Conservation (phyloP, 2,888 invertebrate genomes). For the Tillus elongatus region DNA sequence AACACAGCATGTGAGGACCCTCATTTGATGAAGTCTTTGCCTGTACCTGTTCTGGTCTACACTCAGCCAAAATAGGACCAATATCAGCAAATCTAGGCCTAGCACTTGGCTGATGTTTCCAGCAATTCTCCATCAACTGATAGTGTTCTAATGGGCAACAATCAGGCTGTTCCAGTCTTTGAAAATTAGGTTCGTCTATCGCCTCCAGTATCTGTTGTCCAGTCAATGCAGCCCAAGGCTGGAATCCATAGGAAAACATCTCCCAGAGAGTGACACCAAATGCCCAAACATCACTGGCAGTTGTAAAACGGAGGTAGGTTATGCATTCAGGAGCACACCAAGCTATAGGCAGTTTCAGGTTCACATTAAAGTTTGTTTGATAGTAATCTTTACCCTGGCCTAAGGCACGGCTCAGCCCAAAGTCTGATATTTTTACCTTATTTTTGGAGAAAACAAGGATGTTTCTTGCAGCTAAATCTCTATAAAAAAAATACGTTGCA, state of each 20-base stretch:
- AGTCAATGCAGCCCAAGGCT: conserved; percentile 94
- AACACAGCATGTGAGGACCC: conserved; percentile 62
- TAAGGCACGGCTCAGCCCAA: conserved; percentile 88
- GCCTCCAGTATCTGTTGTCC: conserved; percentile 86
- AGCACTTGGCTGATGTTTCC: conserved; percentile 84
- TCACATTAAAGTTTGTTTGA: conserved; percentile 95
- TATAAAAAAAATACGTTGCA: conserved; percentile 39
- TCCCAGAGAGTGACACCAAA: conserved; percentile 98
- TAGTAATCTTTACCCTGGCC: conserved; percentile 99
- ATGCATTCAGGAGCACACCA: conserved; percentile 99
- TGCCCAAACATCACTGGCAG: conserved; percentile 96
- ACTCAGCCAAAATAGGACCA: conserved; percentile 65
- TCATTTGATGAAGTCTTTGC: conserved; percentile 51
- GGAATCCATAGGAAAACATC: conserved; percentile 97
- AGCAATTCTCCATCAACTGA: conserved; percentile 87
- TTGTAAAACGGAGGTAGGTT: conserved; percentile 89
- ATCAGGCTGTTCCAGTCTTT: conserved; percentile 86
- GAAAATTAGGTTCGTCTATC: conserved; percentile 86
- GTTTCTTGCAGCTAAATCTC: conserved; percentile 95
- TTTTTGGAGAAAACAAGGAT: conserved; percentile 94
- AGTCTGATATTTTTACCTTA: conserved; percentile 97
- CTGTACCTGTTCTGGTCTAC: conserved; percentile 88
- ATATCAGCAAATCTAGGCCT: conserved; percentile 88
- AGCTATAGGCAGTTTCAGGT: conserved; percentile 93
- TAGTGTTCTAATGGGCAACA: conserved; percentile 92